Percentiles rank a stretch among this genome's conserved stretches.
These are phyloP conservation scores for Merluccius polli DNA, from an alignment of 2,797 vertebrate species.

Conservation along the genomic window DNA sequence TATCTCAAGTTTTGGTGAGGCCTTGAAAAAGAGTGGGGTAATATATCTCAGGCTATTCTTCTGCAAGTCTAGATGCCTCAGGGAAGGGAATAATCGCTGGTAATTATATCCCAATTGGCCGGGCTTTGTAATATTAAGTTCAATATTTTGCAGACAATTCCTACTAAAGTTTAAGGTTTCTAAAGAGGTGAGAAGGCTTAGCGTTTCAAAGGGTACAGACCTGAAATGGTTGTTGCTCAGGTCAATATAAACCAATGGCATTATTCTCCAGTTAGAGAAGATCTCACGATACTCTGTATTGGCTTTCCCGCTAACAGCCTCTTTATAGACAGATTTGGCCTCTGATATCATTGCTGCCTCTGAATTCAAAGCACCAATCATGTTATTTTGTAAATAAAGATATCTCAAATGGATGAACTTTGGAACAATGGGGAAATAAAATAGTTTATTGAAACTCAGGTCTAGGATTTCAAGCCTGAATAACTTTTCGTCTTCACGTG, in stretches of 20 bases:
- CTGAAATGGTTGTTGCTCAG: slow-evolving; percentile 76
- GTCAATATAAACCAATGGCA: slow-evolving; percentile 67
- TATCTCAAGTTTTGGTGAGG: slow-evolving; percentile 60
- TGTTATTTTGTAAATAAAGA: slow-evolving; percentile 77
- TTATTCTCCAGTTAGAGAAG: slow-evolving; percentile 35
- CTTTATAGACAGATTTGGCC: slow-evolving; percentile 52
- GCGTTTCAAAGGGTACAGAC: slow-evolving; percentile 66
- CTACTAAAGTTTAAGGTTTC: slow-evolving; percentile 67
- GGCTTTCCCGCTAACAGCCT: slow-evolving; percentile 41
- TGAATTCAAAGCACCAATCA: slow-evolving; percentile 59
- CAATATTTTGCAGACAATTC: slow-evolving; percentile 74
- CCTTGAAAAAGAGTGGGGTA: slow-evolving; percentile 53
- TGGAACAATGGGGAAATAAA: slow-evolving; percentile 73
- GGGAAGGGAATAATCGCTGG: slow-evolving; percentile 52
- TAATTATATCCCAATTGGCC: slow-evolving; percentile 20
- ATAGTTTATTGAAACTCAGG: slow-evolving; percentile 75
- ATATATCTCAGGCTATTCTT: slow-evolving; percentile 59
- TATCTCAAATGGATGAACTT: slow-evolving; percentile 59
- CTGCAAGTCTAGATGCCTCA: slow-evolving; percentile 62
- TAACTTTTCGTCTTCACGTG: slow-evolving; percentile 33
- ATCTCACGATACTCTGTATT: slow-evolving; percentile 34
- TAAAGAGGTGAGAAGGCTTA: slow-evolving; percentile 68
- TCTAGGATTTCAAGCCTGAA: slow-evolving; percentile 74
- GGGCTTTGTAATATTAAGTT: slow-evolving; percentile 45
- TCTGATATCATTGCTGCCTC: slow-evolving; percentile 52